A percentile compares a stretch with the other conserved stretches of the same genome.
These are phyloP conservation scores for Nannobrachium achirus DNA, from an alignment of 2,113 vertebrate genomes.

Conservation along the genomic window DNA sequence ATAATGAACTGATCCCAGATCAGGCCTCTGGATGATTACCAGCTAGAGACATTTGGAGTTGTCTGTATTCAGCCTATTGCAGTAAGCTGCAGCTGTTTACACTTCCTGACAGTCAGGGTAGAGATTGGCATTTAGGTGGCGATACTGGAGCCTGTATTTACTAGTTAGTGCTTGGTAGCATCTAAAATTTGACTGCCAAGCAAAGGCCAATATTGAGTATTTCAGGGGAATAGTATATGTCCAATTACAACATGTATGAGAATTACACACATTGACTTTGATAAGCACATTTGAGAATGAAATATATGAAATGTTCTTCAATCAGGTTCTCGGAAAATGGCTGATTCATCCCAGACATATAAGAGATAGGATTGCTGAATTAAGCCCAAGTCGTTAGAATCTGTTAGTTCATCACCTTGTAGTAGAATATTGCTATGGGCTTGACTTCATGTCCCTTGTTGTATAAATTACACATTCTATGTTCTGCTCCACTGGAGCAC, in stretches of 20 bases:
- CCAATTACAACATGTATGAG: constrained; percentile 12
- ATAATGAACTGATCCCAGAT: constrained; percentile 56
- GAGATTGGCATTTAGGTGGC: constrained; percentile 58
- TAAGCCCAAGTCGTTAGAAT: not conserved
- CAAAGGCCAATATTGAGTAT: constrained; percentile 42
- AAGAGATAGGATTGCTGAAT: too few species aligned
- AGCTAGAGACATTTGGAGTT: constrained; percentile 27
- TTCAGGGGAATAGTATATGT: constrained; percentile 52
- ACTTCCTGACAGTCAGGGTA: constrained; percentile 25
- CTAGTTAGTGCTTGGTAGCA: too few species aligned
- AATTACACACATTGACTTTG: not conserved
- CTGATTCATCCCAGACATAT: too few species aligned
- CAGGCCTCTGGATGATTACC: constrained; percentile 41
- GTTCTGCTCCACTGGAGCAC: not conserved
- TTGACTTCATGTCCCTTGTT: not conserved
- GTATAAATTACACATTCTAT: not conserved
- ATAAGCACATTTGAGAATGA: too few species aligned
- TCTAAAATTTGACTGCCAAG: too few species aligned
- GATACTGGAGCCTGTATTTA: constrained; percentile 27
- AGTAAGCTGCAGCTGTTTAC: constrained; percentile 30
- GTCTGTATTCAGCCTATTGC: constrained; percentile 33
- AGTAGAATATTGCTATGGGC: not conserved
- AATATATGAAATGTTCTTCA: too few species aligned
- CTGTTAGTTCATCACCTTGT: not conserved
- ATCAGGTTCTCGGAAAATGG: too few species aligned